These are phyloP conservation scores for Drosophila testacea DNA, from an alignment of 2,888 invertebrate species.

Conservation along the genomic window DNA sequence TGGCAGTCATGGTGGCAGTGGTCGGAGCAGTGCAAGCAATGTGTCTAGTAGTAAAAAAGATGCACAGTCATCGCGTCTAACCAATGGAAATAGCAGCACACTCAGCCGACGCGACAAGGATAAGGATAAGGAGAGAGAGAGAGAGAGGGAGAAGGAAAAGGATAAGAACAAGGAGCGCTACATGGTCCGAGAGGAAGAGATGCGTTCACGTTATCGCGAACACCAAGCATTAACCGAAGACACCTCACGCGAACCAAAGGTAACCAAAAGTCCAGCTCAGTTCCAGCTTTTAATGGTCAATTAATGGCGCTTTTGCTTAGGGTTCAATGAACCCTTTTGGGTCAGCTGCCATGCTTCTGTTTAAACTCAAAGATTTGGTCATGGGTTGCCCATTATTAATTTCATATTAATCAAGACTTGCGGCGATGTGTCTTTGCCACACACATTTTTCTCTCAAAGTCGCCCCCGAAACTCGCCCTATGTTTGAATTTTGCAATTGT, in stretches of 20 bases:
- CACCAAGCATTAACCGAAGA: constrained; percentile 84
- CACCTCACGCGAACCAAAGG: constrained; percentile 84
- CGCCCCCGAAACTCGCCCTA: constrained; percentile 29
- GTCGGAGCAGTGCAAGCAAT: constrained; percentile 83
- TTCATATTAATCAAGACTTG: constrained; percentile 71
- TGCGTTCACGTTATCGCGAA: constrained; percentile 87
- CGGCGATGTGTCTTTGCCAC: constrained; percentile 32
- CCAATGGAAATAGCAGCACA: constrained; percentile 82
- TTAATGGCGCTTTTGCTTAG: constrained; percentile 52
- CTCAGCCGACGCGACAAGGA: constrained; percentile 82
- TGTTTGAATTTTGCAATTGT: constrained; percentile 40
- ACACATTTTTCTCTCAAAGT: constrained; percentile 1
- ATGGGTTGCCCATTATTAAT: constrained; percentile 70
- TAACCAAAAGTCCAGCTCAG: constrained; percentile 49
- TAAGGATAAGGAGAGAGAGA: constrained; percentile 34
- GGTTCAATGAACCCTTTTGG: constrained; percentile 58
- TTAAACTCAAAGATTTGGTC: constrained; percentile 51
- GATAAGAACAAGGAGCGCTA: constrained; percentile 78
- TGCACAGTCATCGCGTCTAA: constrained; percentile 52
- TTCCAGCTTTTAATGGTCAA: constrained; percentile 51
- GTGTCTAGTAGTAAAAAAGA: constrained; percentile 73
- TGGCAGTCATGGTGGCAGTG: constrained; percentile 87
- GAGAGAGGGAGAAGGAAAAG: constrained; percentile 52
- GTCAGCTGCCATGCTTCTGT: constrained; percentile 22
- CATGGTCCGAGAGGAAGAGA: constrained; percentile 87